A percentile compares a stretch with the other conserved stretches of the same genome.
phyloP scores from a whole-genome alignment of 2,888 invertebrate species.

The Lingula anatina region DNA sequence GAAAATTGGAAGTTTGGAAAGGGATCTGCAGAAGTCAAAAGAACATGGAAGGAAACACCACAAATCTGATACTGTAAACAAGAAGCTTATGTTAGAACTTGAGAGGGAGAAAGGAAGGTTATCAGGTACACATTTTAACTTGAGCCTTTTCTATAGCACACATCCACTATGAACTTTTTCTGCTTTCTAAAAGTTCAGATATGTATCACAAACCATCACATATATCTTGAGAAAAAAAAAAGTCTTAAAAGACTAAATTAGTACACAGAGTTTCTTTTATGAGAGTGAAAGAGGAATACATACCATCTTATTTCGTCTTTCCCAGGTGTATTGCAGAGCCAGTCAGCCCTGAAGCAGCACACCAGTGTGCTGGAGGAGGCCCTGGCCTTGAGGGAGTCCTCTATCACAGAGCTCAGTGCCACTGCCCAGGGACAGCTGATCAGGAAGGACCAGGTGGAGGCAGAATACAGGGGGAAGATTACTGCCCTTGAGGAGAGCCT shows the following conservation, averaged over 20 bases:
- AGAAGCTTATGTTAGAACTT: conserved; percentile 42
- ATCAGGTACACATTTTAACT: conserved; percentile 37
- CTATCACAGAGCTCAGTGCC: conserved; percentile 37
- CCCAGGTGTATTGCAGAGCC: conserved; percentile 45
- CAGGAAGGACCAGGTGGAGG: conserved; percentile 26
- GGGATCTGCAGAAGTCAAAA: conserved; percentile 16
- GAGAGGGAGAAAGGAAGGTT: conserved; percentile 51
- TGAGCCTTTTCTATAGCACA: too few relatives aligned
- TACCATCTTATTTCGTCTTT: conserved; percentile 2
- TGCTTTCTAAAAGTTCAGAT: too few relatives aligned
- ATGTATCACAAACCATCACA: too few relatives aligned
- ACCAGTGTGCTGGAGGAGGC: conserved; percentile 43
- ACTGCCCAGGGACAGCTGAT: conserved; percentile 29
- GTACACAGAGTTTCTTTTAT: background rate
- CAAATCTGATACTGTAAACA: conserved; percentile 25
- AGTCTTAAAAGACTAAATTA: background rate
- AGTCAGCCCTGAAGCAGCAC: conserved; percentile 44
- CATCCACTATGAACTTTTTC: too few relatives aligned
- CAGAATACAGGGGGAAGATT: conserved; percentile 24
- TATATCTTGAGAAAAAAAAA: too few relatives aligned
- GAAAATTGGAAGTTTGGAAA: conserved; percentile 23
- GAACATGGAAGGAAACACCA: conserved; percentile 17
- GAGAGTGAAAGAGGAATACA: too few relatives aligned
- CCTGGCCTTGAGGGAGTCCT: conserved; percentile 43
- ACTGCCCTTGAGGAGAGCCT: conserved; percentile 37